These are phyloP conservation scores for Eretmochelys imbricata DNA, from an alignment of 2,113 vertebrate species.

Conservation along the genomic window DNA sequence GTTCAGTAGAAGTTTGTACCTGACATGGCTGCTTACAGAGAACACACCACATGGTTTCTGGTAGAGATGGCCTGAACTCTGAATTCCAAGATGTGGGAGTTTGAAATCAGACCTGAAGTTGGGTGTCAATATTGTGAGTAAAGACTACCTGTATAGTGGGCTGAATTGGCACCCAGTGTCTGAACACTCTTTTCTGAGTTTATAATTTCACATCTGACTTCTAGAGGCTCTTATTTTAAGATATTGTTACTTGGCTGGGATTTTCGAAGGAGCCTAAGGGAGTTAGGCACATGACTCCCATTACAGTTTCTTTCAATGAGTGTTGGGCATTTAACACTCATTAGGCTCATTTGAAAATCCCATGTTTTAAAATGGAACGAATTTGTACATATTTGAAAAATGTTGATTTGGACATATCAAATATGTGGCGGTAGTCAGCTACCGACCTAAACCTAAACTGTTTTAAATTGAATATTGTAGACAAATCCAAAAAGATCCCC, in stretches of 20 bases:
- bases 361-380: neutral
- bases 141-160: neutral
- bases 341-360: neutral
- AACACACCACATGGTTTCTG: neutral
- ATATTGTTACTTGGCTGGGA: neutral
- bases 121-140: neutral
- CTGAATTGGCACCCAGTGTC: neutral
- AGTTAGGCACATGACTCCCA: neutral
- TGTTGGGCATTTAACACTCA: accelerated
- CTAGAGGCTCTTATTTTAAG: neutral
- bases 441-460: accelerated
- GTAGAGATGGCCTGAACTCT: neutral
- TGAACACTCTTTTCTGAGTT: neutral
- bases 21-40: neutral
- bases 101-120: neutral
- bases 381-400: neutral
- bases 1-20: neutral
- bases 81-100: neutral
- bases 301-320: neutral
- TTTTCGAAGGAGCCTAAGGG: neutral
- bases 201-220: neutral
- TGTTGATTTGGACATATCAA: neutral
- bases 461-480: neutral
- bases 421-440: neutral
- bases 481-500: neutral